phyloP scores from a whole-genome alignment of 37 sponge, comb jelly and placozoan genomes.

The Halisarca cf. caerulea region DNA sequence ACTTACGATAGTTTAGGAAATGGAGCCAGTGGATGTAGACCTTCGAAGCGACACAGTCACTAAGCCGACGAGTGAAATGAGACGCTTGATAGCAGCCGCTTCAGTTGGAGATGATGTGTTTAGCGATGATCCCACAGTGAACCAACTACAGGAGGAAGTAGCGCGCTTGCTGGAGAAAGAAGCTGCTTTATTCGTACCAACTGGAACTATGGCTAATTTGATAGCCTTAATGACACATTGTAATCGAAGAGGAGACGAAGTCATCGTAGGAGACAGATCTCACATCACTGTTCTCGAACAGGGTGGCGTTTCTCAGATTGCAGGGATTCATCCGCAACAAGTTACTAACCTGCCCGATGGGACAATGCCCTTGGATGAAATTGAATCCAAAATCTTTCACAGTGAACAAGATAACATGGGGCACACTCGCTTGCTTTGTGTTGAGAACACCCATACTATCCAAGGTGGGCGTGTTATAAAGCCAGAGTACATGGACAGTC shows the following conservation, averaged over 20 bases:
- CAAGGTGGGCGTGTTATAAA: slow-evolving; percentile 30
- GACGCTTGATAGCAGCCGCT: slow-evolving; percentile 33
- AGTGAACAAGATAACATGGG: slow-evolving; percentile 42
- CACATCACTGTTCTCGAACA: slow-evolving; percentile 34
- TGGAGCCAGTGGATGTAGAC: slow-evolving; percentile 3
- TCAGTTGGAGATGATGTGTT: slow-evolving; percentile 46
- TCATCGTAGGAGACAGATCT: slow-evolving; percentile 38
- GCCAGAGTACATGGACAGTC: slow-evolving; percentile 8
- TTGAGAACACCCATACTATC: slow-evolving; percentile 44
- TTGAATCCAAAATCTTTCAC: slow-evolving; percentile 36
- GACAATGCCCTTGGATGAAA: slow-evolving; percentile 60
- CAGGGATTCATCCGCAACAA: slow-evolving; percentile 28
- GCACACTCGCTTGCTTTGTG: slow-evolving; percentile 37
- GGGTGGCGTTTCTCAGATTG: slow-evolving; percentile 29
- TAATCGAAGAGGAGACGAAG: slow-evolving; percentile 31
- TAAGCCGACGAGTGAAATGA: slow-evolving; percentile 37
- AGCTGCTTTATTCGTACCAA: slow-evolving; percentile 43
- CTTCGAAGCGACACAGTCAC: slow-evolving; percentile 44
- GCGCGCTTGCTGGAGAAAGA: slow-evolving; percentile 37
- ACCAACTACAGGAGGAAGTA: slow-evolving; percentile 15
- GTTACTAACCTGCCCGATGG: slow-evolving; percentile 34
- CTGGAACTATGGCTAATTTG: slow-evolving; percentile 52
- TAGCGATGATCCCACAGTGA: slow-evolving; percentile 45
- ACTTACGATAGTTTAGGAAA: no score
- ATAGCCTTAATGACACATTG: slow-evolving; percentile 35